Evolutionary conservation across 2,888 invertebrate species (phyloP).

Genomic region (Mythimna pallens): DNA sequence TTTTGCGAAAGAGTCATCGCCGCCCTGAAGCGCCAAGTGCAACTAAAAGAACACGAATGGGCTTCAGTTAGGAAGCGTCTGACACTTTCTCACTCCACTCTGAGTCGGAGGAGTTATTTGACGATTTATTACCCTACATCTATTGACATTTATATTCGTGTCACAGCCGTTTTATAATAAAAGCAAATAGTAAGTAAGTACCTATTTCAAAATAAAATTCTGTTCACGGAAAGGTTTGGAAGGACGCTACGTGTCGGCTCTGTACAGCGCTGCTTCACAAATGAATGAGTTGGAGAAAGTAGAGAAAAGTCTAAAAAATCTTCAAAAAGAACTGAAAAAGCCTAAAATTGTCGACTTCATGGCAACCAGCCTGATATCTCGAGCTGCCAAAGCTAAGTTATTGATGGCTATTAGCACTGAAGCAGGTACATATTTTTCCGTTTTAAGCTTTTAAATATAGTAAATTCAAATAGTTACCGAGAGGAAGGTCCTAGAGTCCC

Average conservation of each 20-base stretch:
- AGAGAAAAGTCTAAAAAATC: conserved; percentile 72
- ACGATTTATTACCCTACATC: neutral
- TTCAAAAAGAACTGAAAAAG: conserved; percentile 74
- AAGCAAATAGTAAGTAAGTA: neutral
- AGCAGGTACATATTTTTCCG: conserved; percentile 67
- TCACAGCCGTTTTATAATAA: neutral
- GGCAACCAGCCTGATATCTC: conserved; percentile 78
- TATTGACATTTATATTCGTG: neutral
- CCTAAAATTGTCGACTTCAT: conserved; percentile 80
- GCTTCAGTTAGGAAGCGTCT: too few species aligned
- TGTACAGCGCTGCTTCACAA: conserved; percentile 80
- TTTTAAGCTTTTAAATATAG: neutral
- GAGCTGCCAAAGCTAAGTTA: conserved; percentile 76
- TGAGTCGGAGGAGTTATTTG: too few species aligned
- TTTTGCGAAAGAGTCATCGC: too few species aligned
- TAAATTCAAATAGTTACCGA: too few species aligned
- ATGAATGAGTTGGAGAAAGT: conserved; percentile 77
- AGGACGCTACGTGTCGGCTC: conserved; percentile 82
- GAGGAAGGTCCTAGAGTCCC: neutral
- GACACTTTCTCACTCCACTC: too few species aligned
- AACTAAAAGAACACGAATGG: too few species aligned
- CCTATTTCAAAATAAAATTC: conserved; percentile 6
- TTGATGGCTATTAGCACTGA: conserved; percentile 72
- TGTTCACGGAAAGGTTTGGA: conserved; percentile 73
- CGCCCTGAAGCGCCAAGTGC: too few species aligned